Evolutionary conservation across 2,888 invertebrate species (phyloP), one percentile per base, ranked within the genome.

Genomic region (Cephalotes varians): DNA sequence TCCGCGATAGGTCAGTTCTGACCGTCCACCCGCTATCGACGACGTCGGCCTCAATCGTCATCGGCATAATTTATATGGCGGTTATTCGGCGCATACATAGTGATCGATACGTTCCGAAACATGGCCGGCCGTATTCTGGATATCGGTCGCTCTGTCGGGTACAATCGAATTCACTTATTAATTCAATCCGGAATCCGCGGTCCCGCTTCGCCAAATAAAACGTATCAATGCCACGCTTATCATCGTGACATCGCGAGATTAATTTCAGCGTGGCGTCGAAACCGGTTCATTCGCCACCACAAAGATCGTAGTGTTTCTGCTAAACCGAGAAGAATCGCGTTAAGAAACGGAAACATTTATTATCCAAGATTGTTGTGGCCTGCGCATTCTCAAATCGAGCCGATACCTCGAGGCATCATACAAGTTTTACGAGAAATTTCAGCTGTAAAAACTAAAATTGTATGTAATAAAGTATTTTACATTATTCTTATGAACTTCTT

Each of bases 61-160:
- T 82, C 67, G 82, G 83, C 87, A 89, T 92, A 90, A 92, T 92
- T 92, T 92, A 92, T 91, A 91, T 89, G 90, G 85, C 85, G 88
- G 84, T 87, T 87, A 88, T 89, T 25, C 87, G 85, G 82, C 85
- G 84, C 84, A 82, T 84, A 79, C 85, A 85, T 83, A 76, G 85
- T 88, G 89, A 91, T 90, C 91, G 91, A 91, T 91, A 88, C 84
- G 82, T 54, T 51, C 64, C 67, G 37, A 71, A 58, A 44, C 77
- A 79, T 74, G 73, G 82, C 54, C 62, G 83, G 47, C 76, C 34
- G 56, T 64, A 83, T 83, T 82, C 81, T 65, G 25, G 65, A 65
- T 79, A 81, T 77, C 49, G 54, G 44, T 40, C 80, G 62, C 49
- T 37, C 73, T 25, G 73, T 31, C 25, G 56, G 44, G 34, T n/a